phyloP scores from a whole-genome alignment of 2,113 vertebrate genomes.

The Tyrannus savana region DNA sequence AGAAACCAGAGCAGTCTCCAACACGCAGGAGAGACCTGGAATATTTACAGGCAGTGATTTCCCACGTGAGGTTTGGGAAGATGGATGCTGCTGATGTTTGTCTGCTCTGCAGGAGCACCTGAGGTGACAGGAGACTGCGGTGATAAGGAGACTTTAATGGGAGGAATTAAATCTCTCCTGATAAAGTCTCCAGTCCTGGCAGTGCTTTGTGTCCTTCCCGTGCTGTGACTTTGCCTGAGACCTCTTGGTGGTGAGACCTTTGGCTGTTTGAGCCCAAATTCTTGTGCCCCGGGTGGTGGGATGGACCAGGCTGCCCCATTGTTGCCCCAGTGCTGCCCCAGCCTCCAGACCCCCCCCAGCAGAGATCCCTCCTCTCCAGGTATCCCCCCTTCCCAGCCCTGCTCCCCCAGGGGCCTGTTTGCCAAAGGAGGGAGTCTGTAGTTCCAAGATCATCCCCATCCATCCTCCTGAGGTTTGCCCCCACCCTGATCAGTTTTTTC shows the following conservation, averaged over 20 bases:
- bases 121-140: background rate
- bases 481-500: background rate
- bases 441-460: background rate
- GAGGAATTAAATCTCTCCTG: background rate
- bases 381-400: background rate
- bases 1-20: background rate
- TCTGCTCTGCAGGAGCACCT: background rate
- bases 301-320: accelerated
- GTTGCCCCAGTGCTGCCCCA: background rate
- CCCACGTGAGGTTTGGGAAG: background rate
- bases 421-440: background rate
- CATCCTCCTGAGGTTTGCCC: background rate
- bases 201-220: background rate
- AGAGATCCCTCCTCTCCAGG: background rate
- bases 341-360: background rate
- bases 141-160: background rate
- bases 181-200: background rate
- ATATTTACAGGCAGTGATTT: background rate
- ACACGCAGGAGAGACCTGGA: background rate
- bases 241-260: background rate
- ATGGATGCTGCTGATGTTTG: background rate
- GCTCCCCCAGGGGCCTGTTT: background rate
- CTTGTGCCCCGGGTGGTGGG: background rate
- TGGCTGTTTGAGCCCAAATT: background rate
- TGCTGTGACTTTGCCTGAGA: accelerated